Evolutionary conservation across 53 echinoderm and acorn worm genomes (phyloP).

Genomic region (Patiria pectinifera): DNA sequence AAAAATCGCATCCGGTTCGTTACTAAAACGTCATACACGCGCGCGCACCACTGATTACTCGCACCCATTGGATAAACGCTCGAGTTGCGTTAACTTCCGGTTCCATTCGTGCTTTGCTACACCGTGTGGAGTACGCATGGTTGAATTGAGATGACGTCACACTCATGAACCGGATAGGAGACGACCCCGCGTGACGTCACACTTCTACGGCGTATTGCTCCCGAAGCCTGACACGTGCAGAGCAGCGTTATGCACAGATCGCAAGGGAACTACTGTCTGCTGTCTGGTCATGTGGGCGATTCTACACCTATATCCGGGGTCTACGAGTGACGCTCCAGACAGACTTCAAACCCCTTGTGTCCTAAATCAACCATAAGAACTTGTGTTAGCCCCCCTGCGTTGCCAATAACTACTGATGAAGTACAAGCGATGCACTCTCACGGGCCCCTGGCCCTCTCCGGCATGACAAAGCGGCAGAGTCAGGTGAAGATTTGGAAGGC

Average conservation of each 20-base stretch:
- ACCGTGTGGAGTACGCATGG: too few species aligned
- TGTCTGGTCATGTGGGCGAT: too few species aligned
- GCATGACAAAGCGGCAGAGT: neutral
- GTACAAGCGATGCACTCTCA: neutral
- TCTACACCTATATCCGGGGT: neutral
- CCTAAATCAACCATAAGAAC: slow-evolving; percentile 53
- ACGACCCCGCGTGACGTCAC: too few species aligned
- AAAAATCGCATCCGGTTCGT: neutral
- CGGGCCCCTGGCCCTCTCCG: neutral
- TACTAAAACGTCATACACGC: too few species aligned
- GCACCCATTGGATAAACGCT: too few species aligned
- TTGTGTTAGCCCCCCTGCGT: slow-evolving; percentile 46
- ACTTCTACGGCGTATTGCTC: too few species aligned
- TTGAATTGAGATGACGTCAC: too few species aligned
- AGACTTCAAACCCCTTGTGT: slow-evolving; percentile 37
- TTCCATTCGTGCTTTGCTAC: too few species aligned
- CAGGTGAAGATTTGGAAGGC: too few species aligned
- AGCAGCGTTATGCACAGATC: neutral
- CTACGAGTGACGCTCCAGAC: slow-evolving; percentile 11
- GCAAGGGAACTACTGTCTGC: neutral
- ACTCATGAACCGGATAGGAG: too few species aligned
- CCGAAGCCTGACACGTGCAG: neutral
- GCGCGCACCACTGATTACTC: too few species aligned
- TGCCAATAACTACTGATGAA: slow-evolving; percentile 63
- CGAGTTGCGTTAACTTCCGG: too few species aligned